Evolutionary conservation across 2,888 invertebrate genomes (phyloP), one percentile per base, ranked within the genome.

Genomic region (Conus canariensis): DNA sequence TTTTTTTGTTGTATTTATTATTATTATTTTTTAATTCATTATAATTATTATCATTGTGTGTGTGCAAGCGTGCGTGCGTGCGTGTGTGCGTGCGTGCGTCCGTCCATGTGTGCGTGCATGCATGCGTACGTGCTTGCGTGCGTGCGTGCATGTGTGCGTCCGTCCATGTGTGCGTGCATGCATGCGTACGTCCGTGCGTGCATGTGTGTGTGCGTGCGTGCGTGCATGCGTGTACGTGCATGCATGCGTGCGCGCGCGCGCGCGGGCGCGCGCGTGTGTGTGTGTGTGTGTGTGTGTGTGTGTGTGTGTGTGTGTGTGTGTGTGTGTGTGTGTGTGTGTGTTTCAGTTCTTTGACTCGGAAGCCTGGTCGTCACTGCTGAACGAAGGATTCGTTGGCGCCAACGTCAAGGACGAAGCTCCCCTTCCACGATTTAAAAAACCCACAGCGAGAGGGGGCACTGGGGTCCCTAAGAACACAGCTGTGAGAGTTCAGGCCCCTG

Each of bases 391-490:
- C 9, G 89, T 89, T 19, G 89, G 89, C 14, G 89, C 74, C 30
- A 85, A 89, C 85, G 85, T 89, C 89, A 85, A 85, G 85, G 89
- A 89, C 89, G 89, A 89, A 56, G 70, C 85, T 25, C 58, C 85
- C 22, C 74, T 89, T 19, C 89, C 85, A n/a, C 70, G 83, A 9
- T 60, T 88, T 5, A 88, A 74, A 45, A 85, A 74, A n/a, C 60
- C 80, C 9, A 10, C 30, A 19, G n/a, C n/a, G 4, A 64, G 60
- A 3, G 88, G 82, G n/a, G 74, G 30, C 14, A 3, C 82, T 9
- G 19, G 58, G 16, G 22, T 85, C 19, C 89, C 89, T 25, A 89
- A 85, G 30, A 85, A 85, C 14, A 67, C 70, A 0, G 70, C 89
- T 8, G 12, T 89, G 59, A 64, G 14, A 16, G 25, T 30, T 14